Percentiles rank a stretch among this genome's conserved stretches.
Conservation (phyloP, 2,888 invertebrate genomes). For the Platerodrilus igneus region DNA sequence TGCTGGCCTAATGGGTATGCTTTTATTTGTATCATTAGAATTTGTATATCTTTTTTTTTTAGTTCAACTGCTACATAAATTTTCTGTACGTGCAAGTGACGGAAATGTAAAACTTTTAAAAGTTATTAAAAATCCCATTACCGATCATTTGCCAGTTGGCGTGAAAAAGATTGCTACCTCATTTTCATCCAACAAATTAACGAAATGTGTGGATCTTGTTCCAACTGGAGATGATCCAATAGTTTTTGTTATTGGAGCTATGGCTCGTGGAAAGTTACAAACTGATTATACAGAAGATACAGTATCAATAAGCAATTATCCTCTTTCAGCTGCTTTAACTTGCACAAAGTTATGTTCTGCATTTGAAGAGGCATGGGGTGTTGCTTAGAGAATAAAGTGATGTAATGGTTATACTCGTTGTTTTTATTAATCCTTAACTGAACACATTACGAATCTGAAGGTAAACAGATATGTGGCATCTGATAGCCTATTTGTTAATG, state of each 20-base stretch:
- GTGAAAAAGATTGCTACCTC: conserved; percentile 87
- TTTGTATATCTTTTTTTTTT: conserved; percentile 39
- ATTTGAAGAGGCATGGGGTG: conserved; percentile 91
- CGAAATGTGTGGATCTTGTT: conserved; percentile 71
- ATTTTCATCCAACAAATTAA: conserved; percentile 70
- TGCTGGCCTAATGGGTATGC: conserved; percentile 88
- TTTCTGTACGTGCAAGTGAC: conserved; percentile 85
- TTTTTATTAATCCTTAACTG: no score
- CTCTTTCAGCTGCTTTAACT: conserved; percentile 91
- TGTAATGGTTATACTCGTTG: no score
- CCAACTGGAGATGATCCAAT: conserved; percentile 76
- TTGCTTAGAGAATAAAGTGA: conserved; percentile 57
- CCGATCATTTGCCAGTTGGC: conserved; percentile 91
- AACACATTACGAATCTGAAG: no score
- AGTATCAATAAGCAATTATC: conserved; percentile 92
- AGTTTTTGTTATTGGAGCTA: conserved; percentile 89
- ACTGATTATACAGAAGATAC: conserved; percentile 86
- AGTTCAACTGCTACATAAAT: conserved; percentile 96
- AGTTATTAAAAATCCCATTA: conserved; percentile 95
- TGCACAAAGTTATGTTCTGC: conserved; percentile 93
- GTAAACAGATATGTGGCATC: no score
- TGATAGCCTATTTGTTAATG: no score
- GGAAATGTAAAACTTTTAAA: conserved; percentile 85
- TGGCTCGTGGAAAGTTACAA: conserved; percentile 92
- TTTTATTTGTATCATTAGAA: conserved; percentile 3